Conservation (phyloP, 2,113 vertebrate species). For the Puffinus mauretanicus region DNA sequence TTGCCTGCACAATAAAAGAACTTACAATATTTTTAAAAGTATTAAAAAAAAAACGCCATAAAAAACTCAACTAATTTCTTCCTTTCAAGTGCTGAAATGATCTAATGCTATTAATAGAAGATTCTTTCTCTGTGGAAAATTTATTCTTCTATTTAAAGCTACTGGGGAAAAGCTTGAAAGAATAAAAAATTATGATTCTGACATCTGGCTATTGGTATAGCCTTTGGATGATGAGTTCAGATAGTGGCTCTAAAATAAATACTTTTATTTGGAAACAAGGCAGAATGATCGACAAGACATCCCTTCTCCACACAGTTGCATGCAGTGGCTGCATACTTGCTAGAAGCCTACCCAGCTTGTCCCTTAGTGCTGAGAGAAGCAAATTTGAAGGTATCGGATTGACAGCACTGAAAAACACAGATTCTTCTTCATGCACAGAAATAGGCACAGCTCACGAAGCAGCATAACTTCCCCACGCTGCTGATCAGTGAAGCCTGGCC, state of each 20-base stretch:
- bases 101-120: conserved; percentile 60
- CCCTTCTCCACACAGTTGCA: neutral
- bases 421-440: neutral
- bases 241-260: conserved; percentile 7
- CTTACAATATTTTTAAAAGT: neutral
- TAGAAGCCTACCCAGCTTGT: neutral
- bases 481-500: neutral
- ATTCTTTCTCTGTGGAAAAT: conserved; percentile 28
- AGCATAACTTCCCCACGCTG: neutral
- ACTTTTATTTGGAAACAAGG: conserved; percentile 6
- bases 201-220: conserved; percentile 5
- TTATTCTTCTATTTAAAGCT: conserved; percentile 55
- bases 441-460: neutral
- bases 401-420: neutral
- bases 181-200: conserved; percentile 11
- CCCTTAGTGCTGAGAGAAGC: neutral
- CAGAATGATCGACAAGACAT: neutral
- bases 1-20: conserved; percentile 15
- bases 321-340: neutral
- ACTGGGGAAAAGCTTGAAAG: conserved; percentile 18
- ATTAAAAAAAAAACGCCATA: neutral
- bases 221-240: conserved; percentile 21
- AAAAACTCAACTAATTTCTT: conserved; percentile 45
- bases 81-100: conserved; percentile 54
- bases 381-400: neutral